These are phyloP conservation scores for Episyrphus balteatus DNA, from an alignment of 1,140 invertebrate genomes.

Conservation along the genomic window DNA sequence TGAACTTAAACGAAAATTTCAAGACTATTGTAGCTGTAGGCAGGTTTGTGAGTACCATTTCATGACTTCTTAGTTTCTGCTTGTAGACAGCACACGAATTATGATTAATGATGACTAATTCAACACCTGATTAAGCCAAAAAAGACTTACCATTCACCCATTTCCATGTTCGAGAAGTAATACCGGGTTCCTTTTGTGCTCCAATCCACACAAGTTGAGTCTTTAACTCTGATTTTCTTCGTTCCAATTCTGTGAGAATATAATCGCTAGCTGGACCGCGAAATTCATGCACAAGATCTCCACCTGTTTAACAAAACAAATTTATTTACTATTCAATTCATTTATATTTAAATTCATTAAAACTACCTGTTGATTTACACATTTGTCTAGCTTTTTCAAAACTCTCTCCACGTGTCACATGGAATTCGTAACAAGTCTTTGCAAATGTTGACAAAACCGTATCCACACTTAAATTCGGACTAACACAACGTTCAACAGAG, in stretches of 20 bases:
- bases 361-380: constrained; percentile 51
- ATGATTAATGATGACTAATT: too few relatives aligned
- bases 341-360: background rate
- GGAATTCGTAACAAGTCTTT: constrained; percentile 81
- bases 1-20: too few relatives aligned
- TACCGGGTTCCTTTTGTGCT: constrained; percentile 72
- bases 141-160: constrained; percentile 71
- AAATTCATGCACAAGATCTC: constrained; percentile 63
- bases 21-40: too few relatives aligned
- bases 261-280: constrained; percentile 58
- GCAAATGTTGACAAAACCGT: constrained; percentile 68
- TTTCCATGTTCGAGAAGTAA: constrained; percentile 73
- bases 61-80: too few relatives aligned
- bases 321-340: background rate
- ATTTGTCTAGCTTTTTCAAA: constrained; percentile 66
- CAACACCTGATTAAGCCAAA: too few relatives aligned
- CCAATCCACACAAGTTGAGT: constrained; percentile 86
- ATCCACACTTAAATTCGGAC: constrained; percentile 54
- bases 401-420: constrained; percentile 64
- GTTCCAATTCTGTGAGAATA: constrained; percentile 67
- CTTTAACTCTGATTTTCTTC: constrained; percentile 63
- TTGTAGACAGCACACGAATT: too few relatives aligned
- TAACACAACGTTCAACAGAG: constrained; percentile 65
- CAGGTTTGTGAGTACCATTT: too few relatives aligned
- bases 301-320: constrained; percentile 35